A percentile compares a stretch with the other conserved stretches of the same genome.
phyloP scores from a whole-genome alignment of 2,888 invertebrate genomes.

The Charanyca ferruginea region DNA sequence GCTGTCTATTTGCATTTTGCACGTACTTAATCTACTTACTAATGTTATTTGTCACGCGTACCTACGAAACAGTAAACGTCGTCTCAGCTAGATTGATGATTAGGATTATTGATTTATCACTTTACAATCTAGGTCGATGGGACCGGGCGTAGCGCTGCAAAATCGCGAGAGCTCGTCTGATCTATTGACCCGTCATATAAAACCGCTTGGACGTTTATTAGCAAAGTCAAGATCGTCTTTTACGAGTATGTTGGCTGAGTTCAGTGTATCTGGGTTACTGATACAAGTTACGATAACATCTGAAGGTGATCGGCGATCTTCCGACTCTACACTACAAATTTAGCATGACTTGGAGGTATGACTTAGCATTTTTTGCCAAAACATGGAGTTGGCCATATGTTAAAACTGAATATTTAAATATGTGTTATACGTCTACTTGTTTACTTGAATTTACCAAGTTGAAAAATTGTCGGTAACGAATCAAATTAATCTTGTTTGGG shows the following conservation, averaged over 20 bases:
- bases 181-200: slow-evolving; percentile 72
- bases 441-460: slow-evolving; percentile 6
- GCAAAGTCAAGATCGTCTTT: slow-evolving; percentile 65
- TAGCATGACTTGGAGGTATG: not conserved
- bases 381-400: slow-evolving; percentile 6
- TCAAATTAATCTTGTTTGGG: slow-evolving; percentile 39
- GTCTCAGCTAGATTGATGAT: slow-evolving; percentile 63
- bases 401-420: slow-evolving; percentile 2
- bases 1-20: slow-evolving; percentile 48
- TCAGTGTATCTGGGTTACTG: slow-evolving; percentile 56
- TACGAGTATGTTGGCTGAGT: slow-evolving; percentile 44
- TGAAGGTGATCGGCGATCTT: slow-evolving; percentile 36
- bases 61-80: slow-evolving; percentile 59
- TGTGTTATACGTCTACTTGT: not conserved
- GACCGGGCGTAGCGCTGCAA: slow-evolving; percentile 57
- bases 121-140: slow-evolving; percentile 56
- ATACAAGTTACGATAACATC: slow-evolving; percentile 57
- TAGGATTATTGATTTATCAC: slow-evolving; percentile 68
- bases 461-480: slow-evolving; percentile 20
- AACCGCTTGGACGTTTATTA: slow-evolving; percentile 68
- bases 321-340: slow-evolving; percentile 8
- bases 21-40: slow-evolving; percentile 29
- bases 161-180: slow-evolving; percentile 64
- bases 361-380: slow-evolving; percentile 8
- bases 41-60: slow-evolving; percentile 67